Conservation (phyloP, 1,140 invertebrate genomes). For the Bombus vancouverensis region DNA sequence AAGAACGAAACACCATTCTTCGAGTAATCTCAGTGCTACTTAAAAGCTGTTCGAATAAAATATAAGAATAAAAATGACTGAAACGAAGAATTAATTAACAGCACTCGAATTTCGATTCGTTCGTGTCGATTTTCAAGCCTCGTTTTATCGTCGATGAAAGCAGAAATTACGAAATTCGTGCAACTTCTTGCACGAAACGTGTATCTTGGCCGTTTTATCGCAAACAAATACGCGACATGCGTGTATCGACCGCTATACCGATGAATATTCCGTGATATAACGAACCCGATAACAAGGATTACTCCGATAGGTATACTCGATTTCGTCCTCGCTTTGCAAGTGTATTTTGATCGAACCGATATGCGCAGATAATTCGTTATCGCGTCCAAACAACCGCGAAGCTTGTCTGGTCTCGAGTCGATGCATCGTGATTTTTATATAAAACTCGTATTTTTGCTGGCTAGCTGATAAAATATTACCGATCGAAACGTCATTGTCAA, state of each 20-base stretch:
- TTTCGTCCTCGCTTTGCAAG: constrained; percentile 12
- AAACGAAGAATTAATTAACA: no score
- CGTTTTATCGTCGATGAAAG: constrained; percentile 12
- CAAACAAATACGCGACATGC: constrained; percentile 16
- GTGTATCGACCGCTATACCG: neutral
- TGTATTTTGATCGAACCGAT: constrained; percentile 18
- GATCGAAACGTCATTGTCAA: neutral
- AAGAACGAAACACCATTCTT: accelerated
- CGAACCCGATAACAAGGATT: constrained; percentile 29
- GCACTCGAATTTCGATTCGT: neutral
- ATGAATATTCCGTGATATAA: constrained; percentile 1
- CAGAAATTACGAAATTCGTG: neutral
- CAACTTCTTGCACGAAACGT: constrained; percentile 12
- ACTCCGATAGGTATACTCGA: constrained; percentile 21
- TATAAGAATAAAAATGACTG: no score
- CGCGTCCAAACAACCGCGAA: neutral
- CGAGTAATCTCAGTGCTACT: neutral
- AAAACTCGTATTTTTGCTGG: neutral
- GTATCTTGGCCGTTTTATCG: constrained; percentile 39
- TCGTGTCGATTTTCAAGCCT: neutral
- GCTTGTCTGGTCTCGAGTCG: neutral
- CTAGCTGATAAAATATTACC: no score
- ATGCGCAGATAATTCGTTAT: constrained; percentile 22
- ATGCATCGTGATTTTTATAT: neutral
- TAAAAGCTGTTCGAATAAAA: no score